Base-by-base conservation (phyloP, 2,113 vertebrate species). In the Pollimyrus isidori region DNA sequence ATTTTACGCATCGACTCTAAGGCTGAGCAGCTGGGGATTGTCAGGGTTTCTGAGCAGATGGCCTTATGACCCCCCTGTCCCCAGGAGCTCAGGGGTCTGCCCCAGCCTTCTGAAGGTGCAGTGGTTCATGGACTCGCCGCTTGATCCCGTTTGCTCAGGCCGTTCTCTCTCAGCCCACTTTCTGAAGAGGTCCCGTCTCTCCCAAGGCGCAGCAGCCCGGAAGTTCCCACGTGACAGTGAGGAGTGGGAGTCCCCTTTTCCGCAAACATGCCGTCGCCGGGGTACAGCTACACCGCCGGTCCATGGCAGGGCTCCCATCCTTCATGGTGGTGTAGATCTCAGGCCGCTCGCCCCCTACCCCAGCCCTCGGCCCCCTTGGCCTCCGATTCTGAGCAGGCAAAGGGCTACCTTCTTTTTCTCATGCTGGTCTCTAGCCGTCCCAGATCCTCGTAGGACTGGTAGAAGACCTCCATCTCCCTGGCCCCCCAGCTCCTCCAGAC, bases 401-500 rank as follows among this genome's bases (percentile, higher is more conserved):
- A 92, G 91, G 87, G 95, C 96, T 97, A 98, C 96, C 97, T 97
- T 62, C 97, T 97, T 91, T 96, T 99, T 35, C 97, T 94, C 92
- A 96, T 94, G 92, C 95, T 96, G 87, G 92, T 96, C 94, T 99
- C 98, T 0, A 98, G 92, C 90, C 95, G 96, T 46, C 96, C 94
- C 91, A 99, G 95, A 91, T 97, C 97, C 92, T 99, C 98, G 0
- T 96, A 98, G 89, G 97, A 96, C 93, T 96, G 97, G 96, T 98
- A 98, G 96, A 99, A 99, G 93, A 97, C 65, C 88, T 98, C 96
- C 90, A 99, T 97, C 91, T 98, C 97, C 6, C 90, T 92, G 93
- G 94, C 88, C 10, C 97, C 97, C 98, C 98, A 99, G 94, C 96
- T 96, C 92, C 97, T 96, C 98, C 98, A 99, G 93, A 98, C 97